Conservation (phyloP, 53 echinoderm and acorn worm species). For the Stichopus horrens region DNA sequence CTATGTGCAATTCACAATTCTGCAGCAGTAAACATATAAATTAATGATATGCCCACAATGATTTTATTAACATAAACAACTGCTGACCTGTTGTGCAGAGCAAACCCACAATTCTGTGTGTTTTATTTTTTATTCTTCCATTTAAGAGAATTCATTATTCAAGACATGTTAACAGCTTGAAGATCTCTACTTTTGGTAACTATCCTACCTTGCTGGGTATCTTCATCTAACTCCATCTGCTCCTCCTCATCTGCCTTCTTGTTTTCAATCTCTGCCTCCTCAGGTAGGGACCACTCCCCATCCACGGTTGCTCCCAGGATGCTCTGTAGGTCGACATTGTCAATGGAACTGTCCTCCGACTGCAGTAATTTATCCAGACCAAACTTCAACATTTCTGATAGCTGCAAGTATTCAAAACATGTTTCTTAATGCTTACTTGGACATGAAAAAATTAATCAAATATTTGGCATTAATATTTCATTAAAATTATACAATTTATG, state of each 20-base stretch:
- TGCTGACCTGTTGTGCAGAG: too few species aligned
- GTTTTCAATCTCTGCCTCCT: conserved; percentile 29
- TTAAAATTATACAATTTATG: not conserved
- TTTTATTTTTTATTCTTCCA: too few species aligned
- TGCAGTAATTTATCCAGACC: conserved; percentile 90
- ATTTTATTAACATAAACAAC: too few species aligned
- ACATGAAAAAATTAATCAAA: not conserved
- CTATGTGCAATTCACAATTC: too few species aligned
- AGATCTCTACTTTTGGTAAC: too few species aligned
- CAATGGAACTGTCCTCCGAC: conserved; percentile 71
- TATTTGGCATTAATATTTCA: not conserved
- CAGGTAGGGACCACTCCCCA: conserved; percentile 85
- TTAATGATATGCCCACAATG: too few species aligned
- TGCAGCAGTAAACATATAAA: too few species aligned
- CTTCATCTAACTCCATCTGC: conserved; percentile 55
- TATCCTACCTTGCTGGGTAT: conserved; percentile 26
- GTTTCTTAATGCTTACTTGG: not conserved
- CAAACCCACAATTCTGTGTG: too few species aligned
- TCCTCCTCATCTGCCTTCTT: conserved; percentile 53
- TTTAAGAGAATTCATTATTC: too few species aligned
- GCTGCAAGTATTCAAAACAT: conserved; percentile 49
- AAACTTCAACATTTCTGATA: conserved; percentile 97
- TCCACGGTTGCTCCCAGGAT: conserved; percentile 79
- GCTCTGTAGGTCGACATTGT: conserved; percentile 68
- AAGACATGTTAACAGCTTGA: too few species aligned